phyloP scores from a whole-genome alignment of 2,888 invertebrate species.

The Diarsia brunnea region DNA sequence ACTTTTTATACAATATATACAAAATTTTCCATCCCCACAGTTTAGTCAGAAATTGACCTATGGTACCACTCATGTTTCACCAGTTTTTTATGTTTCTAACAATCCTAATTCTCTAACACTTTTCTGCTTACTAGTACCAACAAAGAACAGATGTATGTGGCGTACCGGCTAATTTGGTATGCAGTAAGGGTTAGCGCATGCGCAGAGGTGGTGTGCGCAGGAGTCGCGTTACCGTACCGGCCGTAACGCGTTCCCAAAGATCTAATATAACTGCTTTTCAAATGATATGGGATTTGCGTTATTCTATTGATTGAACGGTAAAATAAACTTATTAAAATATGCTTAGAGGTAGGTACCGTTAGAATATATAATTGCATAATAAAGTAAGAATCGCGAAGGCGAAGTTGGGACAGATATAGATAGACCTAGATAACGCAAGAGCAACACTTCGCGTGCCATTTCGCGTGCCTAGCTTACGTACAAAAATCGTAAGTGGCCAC shows the following conservation, averaged over 20 bases:
- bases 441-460: too few relatives aligned
- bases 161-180: conserved; percentile 80
- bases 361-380: too few relatives aligned
- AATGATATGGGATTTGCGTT: neutral
- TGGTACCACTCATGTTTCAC: too few relatives aligned
- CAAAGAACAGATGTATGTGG: conserved; percentile 77
- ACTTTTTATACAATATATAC: too few relatives aligned
- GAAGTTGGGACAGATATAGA: too few relatives aligned
- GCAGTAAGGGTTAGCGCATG: conserved; percentile 74
- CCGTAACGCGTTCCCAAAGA: conserved; percentile 4
- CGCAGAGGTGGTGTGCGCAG: conserved; percentile 55
- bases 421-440: too few relatives aligned
- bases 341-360: neutral
- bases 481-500: too few relatives aligned
- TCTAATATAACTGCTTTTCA: conserved; percentile 42
- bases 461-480: too few relatives aligned
- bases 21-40: too few relatives aligned
- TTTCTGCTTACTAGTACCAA: conserved; percentile 63
- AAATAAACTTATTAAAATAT: neutral
- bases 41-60: too few relatives aligned
- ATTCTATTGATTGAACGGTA: conserved; percentile 1
- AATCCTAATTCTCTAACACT: conserved; percentile 31
- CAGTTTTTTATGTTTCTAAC: conserved; percentile 8
- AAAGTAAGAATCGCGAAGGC: too few relatives aligned
- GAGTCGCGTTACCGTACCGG: conserved; percentile 46